Conservation (phyloP, 2,113 vertebrate genomes). For the Oreochromis tanganicae region DNA sequence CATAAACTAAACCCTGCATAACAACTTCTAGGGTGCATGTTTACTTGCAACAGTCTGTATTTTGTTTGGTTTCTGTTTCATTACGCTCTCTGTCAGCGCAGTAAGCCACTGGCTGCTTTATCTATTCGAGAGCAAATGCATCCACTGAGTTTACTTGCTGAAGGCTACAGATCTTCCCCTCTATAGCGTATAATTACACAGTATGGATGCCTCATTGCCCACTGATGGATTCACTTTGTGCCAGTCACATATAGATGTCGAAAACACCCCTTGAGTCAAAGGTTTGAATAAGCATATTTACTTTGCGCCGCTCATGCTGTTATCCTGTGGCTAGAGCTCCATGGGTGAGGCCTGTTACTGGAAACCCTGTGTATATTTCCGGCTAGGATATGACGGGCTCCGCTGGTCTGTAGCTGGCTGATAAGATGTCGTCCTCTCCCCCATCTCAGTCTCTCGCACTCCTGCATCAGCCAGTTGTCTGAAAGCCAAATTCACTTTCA, state of each 20-base stretch:
- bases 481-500: conserved; percentile 79
- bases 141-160: not conserved
- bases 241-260: not conserved
- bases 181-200: not conserved
- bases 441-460: conserved; percentile 66
- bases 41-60: not conserved
- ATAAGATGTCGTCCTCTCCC: conserved; percentile 89
- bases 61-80: not conserved
- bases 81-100: not conserved
- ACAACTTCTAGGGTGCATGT: not conserved
- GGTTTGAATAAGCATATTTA: conserved; percentile 29
- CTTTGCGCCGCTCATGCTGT: conserved; percentile 12
- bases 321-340: conserved; percentile 55
- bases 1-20: not conserved
- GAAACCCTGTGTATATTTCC: conserved; percentile 78
- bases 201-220: conserved; percentile 42
- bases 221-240: not conserved
- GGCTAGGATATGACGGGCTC: conserved; percentile 79
- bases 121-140: not conserved
- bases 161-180: not conserved
- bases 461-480: conserved; percentile 72
- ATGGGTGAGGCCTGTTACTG: conserved; percentile 82
- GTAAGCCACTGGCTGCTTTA: not conserved
- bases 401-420: conserved; percentile 82
- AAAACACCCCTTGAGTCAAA: not conserved